Percentiles rank a stretch among this genome's conserved stretches.
Evolutionary conservation across 1,140 invertebrate species (phyloP).

Genomic region (Tetramorium simillimum): DNA sequence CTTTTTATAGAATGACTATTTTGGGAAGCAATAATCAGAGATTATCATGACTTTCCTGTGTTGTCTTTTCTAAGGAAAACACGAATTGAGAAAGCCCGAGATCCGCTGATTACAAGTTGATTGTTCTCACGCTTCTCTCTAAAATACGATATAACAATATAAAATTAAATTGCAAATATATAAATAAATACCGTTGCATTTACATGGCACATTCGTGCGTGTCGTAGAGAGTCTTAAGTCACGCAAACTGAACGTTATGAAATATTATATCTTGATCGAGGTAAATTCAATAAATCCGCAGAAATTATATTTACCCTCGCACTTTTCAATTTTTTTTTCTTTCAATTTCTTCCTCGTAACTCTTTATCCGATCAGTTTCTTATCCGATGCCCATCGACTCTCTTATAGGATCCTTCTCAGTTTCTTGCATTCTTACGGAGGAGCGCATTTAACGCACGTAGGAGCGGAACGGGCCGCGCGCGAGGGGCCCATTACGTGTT

Average conservation of each 20-base stretch:
- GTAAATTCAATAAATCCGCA: neutral
- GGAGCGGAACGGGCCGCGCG: neutral
- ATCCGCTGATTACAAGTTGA: neutral
- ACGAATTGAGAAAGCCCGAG: neutral
- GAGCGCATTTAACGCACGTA: conserved; percentile 6
- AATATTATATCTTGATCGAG: neutral
- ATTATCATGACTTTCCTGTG: neutral
- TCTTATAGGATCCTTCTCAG: too few species aligned
- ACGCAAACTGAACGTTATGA: neutral
- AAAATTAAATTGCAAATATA: neutral
- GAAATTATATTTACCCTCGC: neutral
- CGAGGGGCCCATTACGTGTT: conserved; percentile 41
- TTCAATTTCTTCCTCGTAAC: neutral
- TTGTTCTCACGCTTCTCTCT: neutral
- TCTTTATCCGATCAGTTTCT: neutral
- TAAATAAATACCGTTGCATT: neutral
- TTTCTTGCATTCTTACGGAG: neutral
- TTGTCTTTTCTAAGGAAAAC: neutral
- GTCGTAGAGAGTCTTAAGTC: neutral
- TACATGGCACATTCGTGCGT: neutral
- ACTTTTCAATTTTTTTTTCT: neutral
- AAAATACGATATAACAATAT: neutral
- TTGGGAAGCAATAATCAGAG: neutral
- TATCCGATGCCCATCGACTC: neutral
- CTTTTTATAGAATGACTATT: neutral